Evolutionary conservation across 1,140 invertebrate genomes (phyloP).

Genomic region (Pemphigus obesinymphae): DNA sequence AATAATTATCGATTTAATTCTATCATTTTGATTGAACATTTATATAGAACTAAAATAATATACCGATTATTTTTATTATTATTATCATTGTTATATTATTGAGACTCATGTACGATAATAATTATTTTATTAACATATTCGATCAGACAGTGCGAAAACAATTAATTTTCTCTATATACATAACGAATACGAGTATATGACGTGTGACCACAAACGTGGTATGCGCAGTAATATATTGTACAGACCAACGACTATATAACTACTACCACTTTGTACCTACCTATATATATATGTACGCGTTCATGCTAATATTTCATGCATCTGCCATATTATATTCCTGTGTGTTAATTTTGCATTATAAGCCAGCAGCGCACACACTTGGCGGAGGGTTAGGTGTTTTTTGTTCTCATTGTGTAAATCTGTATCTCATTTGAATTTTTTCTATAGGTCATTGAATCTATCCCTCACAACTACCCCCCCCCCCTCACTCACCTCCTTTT

Average conservation of each 20-base stretch:
- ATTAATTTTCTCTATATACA: background rate
- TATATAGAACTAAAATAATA: no score
- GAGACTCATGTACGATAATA: no score
- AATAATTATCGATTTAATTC: no score
- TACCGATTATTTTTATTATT: no score
- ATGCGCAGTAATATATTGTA: no score
- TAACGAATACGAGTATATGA: no score
- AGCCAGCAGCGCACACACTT: background rate
- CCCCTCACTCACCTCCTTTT: background rate
- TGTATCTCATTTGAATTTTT: constrained; percentile 25
- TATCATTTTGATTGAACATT: no score
- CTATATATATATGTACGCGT: background rate
- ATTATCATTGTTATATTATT: no score
- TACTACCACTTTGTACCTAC: background rate
- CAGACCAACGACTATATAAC: background rate
- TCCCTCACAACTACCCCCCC: no score
- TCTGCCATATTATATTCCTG: background rate
- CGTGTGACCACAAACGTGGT: no score
- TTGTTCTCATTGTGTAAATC: constrained; percentile 7
- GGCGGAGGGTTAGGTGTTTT: background rate
- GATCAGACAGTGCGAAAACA: background rate
- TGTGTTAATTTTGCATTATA: constrained; percentile 1
- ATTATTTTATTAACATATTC: no score
- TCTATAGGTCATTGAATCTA: background rate
- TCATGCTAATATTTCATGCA: background rate